Evolutionary conservation across 2,888 invertebrate genomes (phyloP).

Genomic region (Ophraella communa): DNA sequence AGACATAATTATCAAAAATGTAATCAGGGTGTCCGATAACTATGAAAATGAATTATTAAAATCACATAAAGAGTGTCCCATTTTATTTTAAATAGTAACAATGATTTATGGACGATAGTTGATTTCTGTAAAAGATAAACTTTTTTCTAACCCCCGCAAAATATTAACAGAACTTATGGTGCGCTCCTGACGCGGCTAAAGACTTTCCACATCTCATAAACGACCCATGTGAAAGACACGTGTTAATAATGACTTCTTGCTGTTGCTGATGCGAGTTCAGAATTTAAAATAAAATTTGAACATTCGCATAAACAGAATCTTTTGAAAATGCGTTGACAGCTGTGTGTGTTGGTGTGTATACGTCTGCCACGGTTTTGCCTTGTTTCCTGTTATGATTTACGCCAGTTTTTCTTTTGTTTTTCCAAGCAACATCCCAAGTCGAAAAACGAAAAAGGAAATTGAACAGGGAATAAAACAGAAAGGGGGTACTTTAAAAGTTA

Average conservation of each 20-base stretch:
- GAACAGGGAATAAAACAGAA: not conserved
- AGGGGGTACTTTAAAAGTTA: not conserved
- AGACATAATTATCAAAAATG: too few species aligned
- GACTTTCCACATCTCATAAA: constrained; percentile 14
- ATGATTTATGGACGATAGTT: too few species aligned
- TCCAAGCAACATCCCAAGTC: constrained; percentile 1
- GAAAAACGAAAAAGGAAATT: not conserved
- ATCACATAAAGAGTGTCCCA: too few species aligned
- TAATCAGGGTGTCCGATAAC: too few species aligned
- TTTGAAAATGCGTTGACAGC: constrained; percentile 47
- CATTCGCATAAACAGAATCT: constrained; percentile 47
- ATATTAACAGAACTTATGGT: not conserved
- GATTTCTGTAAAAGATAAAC: not conserved
- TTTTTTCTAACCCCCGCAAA: not conserved
- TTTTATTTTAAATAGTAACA: too few species aligned
- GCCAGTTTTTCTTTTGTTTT: constrained; percentile 34
- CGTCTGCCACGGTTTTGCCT: constrained; percentile 28
- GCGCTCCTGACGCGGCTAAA: not conserved
- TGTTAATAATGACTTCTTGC: constrained; percentile 33
- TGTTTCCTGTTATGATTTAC: constrained; percentile 50
- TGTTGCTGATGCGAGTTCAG: constrained; percentile 13
- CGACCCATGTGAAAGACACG: constrained; percentile 32
- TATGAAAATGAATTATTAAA: too few species aligned
- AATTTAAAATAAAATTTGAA: constrained; percentile 47
- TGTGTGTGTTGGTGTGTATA: too few species aligned